These are phyloP conservation scores for Tachysurus vachellii DNA, from an alignment of 2,113 vertebrate genomes.

Conservation along the genomic window DNA sequence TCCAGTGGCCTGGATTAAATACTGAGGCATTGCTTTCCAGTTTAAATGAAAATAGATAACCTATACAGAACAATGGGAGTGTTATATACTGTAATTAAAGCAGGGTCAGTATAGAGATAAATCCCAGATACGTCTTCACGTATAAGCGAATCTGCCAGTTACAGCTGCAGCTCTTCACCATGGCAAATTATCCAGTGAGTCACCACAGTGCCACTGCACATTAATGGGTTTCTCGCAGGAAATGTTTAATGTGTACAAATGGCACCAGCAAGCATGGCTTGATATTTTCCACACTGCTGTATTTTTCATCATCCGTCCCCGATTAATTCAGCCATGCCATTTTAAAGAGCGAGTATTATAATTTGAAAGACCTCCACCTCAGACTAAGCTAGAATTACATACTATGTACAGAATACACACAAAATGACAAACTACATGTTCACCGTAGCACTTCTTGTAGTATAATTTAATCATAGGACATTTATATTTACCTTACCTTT, in stretches of 20 bases:
- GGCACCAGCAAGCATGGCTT: constrained; percentile 27
- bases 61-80: neutral
- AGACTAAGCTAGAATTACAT: neutral
- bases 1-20: constrained; percentile 38
- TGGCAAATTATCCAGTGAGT: constrained; percentile 56
- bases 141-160: constrained; percentile 51
- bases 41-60: constrained; percentile 25
- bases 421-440: neutral
- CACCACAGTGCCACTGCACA: constrained; percentile 58
- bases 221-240: constrained; percentile 53
- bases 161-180: constrained; percentile 66
- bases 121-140: constrained; percentile 56
- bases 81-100: constrained; percentile 7
- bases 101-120: constrained; percentile 50
- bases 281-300: constrained; percentile 30
- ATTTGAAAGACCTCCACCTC: neutral
- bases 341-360: neutral
- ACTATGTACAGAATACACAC: neutral
- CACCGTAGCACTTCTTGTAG: neutral
- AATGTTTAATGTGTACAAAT: constrained; percentile 54
- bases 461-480: neutral
- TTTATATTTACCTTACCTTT: neutral
- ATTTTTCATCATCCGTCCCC: constrained; percentile 18
- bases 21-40: neutral
- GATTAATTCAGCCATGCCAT: neutral